Conservation (phyloP, 2,888 invertebrate genomes). For the Hypena proboscidalis region DNA sequence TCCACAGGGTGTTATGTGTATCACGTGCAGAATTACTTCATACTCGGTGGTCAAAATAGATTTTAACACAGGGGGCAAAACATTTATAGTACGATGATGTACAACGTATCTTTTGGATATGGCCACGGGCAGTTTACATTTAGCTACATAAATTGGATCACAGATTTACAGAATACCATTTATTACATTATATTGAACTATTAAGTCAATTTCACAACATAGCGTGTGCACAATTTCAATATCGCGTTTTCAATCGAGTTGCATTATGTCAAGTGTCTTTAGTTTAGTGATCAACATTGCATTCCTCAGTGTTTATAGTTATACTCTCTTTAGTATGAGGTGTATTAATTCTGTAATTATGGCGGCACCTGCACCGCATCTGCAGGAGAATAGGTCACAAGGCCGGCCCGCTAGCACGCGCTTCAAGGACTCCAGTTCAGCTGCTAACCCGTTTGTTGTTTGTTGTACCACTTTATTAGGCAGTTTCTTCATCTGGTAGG, state of each 20-base stretch:
- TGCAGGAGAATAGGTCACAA: constrained; percentile 79
- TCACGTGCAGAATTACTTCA: too few species aligned
- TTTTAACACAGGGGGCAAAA: too few species aligned
- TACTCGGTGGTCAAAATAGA: too few species aligned
- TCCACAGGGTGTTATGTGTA: too few species aligned
- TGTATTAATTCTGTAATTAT: constrained; percentile 36
- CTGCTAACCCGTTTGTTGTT: constrained; percentile 59
- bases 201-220: too few species aligned
- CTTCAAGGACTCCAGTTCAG: constrained; percentile 67
- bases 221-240: constrained; percentile 5
- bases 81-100: too few species aligned
- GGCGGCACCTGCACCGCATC: constrained; percentile 51
- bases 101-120: too few species aligned
- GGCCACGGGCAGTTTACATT: too few species aligned
- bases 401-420: constrained; percentile 70
- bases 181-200: too few species aligned
- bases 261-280: neutral
- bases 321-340: constrained; percentile 14
- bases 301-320: constrained; percentile 18
- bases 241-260: neutral
- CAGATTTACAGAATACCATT: too few species aligned
- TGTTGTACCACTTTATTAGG: constrained; percentile 30
- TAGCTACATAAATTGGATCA: too few species aligned
- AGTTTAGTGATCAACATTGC: constrained; percentile 12
- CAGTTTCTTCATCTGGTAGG: constrained; percentile 5